Conservation (phyloP, 2,888 invertebrate genomes). For the Mayetiola destructor region DNA sequence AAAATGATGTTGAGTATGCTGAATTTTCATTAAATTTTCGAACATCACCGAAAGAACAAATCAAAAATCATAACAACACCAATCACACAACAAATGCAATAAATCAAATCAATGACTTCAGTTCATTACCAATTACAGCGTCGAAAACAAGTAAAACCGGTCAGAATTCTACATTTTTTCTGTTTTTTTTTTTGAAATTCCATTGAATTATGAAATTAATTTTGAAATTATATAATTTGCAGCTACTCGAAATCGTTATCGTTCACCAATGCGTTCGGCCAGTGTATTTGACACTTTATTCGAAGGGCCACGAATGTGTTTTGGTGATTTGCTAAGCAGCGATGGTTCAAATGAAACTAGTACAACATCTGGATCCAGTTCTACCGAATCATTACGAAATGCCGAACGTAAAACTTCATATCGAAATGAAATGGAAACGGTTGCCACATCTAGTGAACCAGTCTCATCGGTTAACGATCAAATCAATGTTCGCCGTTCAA, state of each 20-base stretch:
- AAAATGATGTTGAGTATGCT: constrained; percentile 53
- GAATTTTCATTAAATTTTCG: constrained; percentile 40
- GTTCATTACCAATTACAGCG: background rate
- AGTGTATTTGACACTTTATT: constrained; percentile 22
- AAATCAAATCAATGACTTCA: background rate
- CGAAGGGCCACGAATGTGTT: constrained; percentile 21
- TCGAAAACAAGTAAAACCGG: too few species aligned
- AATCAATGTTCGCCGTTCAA: background rate
- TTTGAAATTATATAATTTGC: background rate
- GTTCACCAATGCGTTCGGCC: constrained; percentile 20
- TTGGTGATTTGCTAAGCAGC: background rate
- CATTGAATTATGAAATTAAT: too few species aligned
- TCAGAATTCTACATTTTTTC: too few species aligned
- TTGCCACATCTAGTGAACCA: background rate
- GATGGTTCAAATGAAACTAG: background rate
- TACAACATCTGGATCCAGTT: background rate
- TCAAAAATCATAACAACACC: background rate
- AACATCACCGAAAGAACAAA: constrained; percentile 20
- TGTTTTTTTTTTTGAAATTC: too few species aligned
- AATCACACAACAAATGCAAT: background rate
- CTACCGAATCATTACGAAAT: constrained; percentile 1
- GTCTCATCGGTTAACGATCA: background rate
- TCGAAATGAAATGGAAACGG: background rate
- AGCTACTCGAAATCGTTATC: constrained; percentile 14
- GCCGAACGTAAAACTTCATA: background rate